phyloP scores from a whole-genome alignment of 2,888 invertebrate genomes.

The Amaurobius ferox region DNA sequence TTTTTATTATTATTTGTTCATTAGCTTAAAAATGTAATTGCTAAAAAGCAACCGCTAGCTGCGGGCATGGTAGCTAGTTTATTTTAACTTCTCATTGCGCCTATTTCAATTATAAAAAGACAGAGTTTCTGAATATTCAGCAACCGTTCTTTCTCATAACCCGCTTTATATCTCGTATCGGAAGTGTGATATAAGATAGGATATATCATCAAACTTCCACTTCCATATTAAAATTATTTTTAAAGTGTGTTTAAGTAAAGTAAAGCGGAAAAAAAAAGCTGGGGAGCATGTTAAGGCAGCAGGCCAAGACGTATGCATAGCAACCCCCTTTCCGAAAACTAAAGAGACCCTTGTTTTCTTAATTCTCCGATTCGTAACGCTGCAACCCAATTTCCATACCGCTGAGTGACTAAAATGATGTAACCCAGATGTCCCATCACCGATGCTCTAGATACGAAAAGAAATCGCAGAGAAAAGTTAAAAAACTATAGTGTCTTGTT shows the following conservation, averaged over 20 bases:
- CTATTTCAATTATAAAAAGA: too few species aligned
- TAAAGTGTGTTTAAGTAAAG: background rate
- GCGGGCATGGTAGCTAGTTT: too few species aligned
- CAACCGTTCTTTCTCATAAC: too few species aligned
- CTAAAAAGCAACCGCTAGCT: too few species aligned
- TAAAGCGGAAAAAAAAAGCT: background rate
- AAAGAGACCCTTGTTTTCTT: constrained; percentile 41
- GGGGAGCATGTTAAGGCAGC: constrained; percentile 1
- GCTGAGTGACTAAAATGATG: constrained; percentile 25
- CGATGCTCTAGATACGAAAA: constrained; percentile 42
- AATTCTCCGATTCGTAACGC: constrained; percentile 33
- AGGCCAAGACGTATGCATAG: constrained; percentile 36
- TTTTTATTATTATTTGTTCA: too few species aligned
- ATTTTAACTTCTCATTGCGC: too few species aligned
- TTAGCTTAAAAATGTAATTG: too few species aligned
- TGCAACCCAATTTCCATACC: constrained; percentile 38
- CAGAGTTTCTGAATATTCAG: too few species aligned
- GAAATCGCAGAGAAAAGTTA: constrained; percentile 21
- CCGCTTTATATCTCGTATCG: too few species aligned
- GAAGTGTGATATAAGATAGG: background rate
- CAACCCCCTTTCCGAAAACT: constrained; percentile 49
- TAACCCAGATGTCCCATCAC: constrained; percentile 43
- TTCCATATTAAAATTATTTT: background rate
- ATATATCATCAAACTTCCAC: background rate
- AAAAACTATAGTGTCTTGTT: constrained; percentile 35